Percentiles rank a stretch among this genome's conserved stretches.
phyloP scores from a whole-genome alignment of 2,888 invertebrate species.

The Cephus runcator region DNA sequence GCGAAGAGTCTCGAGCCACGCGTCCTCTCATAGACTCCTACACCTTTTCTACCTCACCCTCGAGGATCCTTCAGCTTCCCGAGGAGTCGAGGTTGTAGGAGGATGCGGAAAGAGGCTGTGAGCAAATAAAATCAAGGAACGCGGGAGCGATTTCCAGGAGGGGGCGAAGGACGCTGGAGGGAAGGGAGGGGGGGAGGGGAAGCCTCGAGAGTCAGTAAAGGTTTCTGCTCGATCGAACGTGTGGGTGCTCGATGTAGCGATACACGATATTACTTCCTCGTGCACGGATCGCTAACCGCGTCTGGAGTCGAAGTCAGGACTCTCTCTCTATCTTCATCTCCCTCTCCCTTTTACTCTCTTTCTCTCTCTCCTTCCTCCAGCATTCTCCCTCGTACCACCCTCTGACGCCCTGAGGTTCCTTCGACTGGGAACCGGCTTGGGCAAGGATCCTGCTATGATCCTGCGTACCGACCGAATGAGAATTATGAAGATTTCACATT shows the following conservation, averaged over 20 bases:
- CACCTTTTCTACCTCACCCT: slow-evolving; percentile 2
- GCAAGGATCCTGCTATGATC: too few species aligned
- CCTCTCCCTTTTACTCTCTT: slow-evolving; percentile 5
- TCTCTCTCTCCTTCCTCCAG: neutral
- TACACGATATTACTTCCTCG: slow-evolving; percentile 50
- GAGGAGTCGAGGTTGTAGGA: neutral
- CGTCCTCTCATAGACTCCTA: slow-evolving; percentile 11
- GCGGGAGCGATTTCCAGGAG: slow-evolving; percentile 46
- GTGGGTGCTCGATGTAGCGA: slow-evolving; percentile 53
- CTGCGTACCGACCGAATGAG: too few species aligned
- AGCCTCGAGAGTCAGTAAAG: slow-evolving; percentile 39
- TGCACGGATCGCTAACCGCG: slow-evolving; percentile 16
- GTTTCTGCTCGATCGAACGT: slow-evolving; percentile 56
- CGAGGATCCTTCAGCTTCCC: neutral
- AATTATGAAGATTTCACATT: too few species aligned
- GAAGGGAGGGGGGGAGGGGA: slow-evolving; percentile 4
- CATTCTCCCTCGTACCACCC: slow-evolving; percentile 4
- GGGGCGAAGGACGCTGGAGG: slow-evolving; percentile 3
- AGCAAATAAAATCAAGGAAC: slow-evolving; percentile 50
- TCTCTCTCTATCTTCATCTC: slow-evolving; percentile 14
- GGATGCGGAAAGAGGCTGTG: slow-evolving; percentile 3
- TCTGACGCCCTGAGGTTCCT: neutral
- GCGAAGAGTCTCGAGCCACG: slow-evolving; percentile 27
- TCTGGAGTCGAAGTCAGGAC: slow-evolving; percentile 16
- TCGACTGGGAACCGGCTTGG: neutral